Conservation (phyloP, 2,888 invertebrate species). For the Apoda limacodes region DNA sequence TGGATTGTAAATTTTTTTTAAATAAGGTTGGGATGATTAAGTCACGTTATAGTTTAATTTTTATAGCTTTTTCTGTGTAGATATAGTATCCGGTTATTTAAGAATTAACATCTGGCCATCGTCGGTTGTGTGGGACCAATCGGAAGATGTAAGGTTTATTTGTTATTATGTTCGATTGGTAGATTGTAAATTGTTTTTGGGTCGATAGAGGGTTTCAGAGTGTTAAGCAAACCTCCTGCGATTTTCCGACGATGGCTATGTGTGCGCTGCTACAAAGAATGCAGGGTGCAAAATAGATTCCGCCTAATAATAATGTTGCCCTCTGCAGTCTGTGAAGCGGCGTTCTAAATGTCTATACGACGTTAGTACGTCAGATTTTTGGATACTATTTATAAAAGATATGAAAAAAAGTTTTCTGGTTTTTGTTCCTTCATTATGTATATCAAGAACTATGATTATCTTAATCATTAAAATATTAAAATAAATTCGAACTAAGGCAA, state of each 20-base stretch:
- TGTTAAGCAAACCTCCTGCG: slow-evolving; percentile 10
- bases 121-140: slow-evolving; percentile 26
- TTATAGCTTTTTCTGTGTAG: slow-evolving; percentile 52
- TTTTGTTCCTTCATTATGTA: slow-evolving; percentile 70
- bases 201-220: no score
- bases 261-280: slow-evolving; percentile 52
- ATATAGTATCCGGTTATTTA: slow-evolving; percentile 52
- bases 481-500: slow-evolving; percentile 49
- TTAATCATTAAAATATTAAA: slow-evolving; percentile 59
- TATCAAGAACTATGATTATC: slow-evolving; percentile 58
- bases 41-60: slow-evolving; percentile 66
- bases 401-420: slow-evolving; percentile 58
- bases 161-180: slow-evolving; percentile 26
- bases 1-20: slow-evolving; percentile 56
- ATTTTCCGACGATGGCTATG: slow-evolving; percentile 25
- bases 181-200: no score
- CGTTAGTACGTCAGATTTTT: slow-evolving; percentile 48
- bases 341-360: slow-evolving; percentile 38
- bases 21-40: slow-evolving; percentile 60
- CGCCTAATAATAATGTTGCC: slow-evolving; percentile 65
- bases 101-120: slow-evolving; percentile 43
- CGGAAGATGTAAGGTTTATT: slow-evolving; percentile 20
- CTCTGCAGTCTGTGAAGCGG: slow-evolving; percentile 63
- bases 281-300: slow-evolving; percentile 61
- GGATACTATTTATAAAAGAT: slow-evolving; percentile 62